Conservation (phyloP, 2,113 vertebrate species). For the Phoxinus phoxinus region DNA sequence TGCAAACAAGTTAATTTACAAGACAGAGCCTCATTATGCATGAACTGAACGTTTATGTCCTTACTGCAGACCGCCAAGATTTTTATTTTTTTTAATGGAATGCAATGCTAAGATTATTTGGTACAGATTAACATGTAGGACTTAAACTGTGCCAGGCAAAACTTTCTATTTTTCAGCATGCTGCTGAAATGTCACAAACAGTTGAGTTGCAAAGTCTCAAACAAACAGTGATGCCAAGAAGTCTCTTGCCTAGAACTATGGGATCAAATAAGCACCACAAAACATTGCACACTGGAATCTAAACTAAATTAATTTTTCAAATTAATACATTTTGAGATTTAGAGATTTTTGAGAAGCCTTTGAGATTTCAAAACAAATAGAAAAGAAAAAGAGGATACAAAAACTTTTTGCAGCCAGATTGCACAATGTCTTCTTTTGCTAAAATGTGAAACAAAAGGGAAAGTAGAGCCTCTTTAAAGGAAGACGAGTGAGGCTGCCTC, state of each 20-base stretch:
- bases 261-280: not conserved
- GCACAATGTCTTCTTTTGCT: slow-evolving; percentile 49
- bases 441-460: slow-evolving; percentile 57
- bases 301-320: not conserved
- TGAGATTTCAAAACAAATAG: not conserved
- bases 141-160: not conserved
- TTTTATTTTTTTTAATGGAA: not conserved
- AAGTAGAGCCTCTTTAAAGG: slow-evolving; percentile 52
- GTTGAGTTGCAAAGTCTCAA: not conserved
- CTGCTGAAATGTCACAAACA: not conserved
- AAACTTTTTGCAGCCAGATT: slow-evolving; percentile 36
- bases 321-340: too few relatives aligned
- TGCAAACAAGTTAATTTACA: slow-evolving; percentile 28
- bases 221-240: not conserved
- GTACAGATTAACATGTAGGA: slow-evolving; percentile 4
- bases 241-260: not conserved
- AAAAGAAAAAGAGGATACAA: not conserved
- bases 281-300: not conserved
- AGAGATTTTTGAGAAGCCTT: too few relatives aligned
- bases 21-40: not conserved
- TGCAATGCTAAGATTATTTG: not conserved
- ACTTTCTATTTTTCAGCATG: not conserved
- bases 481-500: not conserved
- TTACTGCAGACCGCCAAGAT: not conserved
- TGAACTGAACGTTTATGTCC: not conserved